phyloP scores from a whole-genome alignment of 64 coral and sea anemone genomes.

The Dendrophyllia cribrosa region DNA sequence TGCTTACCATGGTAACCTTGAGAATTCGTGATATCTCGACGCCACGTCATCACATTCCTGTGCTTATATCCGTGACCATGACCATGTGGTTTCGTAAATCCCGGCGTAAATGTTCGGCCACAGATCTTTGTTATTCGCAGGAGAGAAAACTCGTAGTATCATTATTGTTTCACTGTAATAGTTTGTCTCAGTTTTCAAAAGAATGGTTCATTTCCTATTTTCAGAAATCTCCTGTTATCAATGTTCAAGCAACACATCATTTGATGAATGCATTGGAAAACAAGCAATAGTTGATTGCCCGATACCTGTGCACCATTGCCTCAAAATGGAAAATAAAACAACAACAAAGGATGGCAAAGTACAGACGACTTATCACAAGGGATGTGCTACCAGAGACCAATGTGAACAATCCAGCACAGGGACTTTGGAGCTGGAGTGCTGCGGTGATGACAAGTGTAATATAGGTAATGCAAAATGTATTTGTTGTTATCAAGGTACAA shows the following conservation, averaged over 20 bases:
- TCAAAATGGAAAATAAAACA: not conserved
- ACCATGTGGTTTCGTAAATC: not conserved
- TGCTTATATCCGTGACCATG: no score
- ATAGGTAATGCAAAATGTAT: not conserved
- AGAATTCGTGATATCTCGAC: no score
- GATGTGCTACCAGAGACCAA: not conserved
- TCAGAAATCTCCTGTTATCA: constrained; percentile 4
- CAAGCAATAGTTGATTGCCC: not conserved
- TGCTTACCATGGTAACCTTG: no score
- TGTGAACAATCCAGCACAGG: not conserved
- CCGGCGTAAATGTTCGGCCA: not conserved
- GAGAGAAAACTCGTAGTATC: no score
- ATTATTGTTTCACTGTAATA: no score
- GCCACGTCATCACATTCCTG: no score
- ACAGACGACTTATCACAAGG: not conserved
- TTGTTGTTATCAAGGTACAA: not conserved
- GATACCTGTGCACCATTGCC: not conserved
- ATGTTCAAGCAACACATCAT: not conserved
- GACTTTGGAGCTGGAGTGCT: not conserved
- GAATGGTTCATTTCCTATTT: no score
- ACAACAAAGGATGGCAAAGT: not conserved
- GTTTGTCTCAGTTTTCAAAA: not conserved
- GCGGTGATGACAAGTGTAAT: not conserved
- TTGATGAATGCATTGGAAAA: not conserved
- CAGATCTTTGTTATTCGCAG: not conserved